These are phyloP conservation scores for Oncorhynchus tshawytscha DNA, from an alignment of 2,113 vertebrate species.

Conservation along the genomic window DNA sequence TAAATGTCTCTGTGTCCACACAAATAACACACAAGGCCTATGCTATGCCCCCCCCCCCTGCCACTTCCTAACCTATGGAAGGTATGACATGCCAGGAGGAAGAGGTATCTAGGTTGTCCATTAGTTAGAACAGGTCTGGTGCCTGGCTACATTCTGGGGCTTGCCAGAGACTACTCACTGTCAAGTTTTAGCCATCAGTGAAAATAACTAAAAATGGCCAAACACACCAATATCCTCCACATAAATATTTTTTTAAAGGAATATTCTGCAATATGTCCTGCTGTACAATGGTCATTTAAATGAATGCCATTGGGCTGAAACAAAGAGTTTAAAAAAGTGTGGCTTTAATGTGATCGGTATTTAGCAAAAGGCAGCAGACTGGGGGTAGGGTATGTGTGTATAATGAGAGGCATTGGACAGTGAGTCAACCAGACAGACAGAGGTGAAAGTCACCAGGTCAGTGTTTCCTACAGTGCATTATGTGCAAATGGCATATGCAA, in stretches of 20 bases:
- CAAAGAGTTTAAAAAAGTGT: no score
- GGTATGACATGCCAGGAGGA: slow-evolving; percentile 9
- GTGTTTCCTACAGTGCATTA: slow-evolving; percentile 51
- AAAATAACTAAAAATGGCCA: neutral
- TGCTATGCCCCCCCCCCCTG: neutral
- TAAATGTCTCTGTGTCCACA: slow-evolving; percentile 41
- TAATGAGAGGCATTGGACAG: slow-evolving; percentile 28
- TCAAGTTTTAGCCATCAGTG: neutral
- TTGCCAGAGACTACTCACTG: neutral
- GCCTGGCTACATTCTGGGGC: neutral
- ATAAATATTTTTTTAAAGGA: neutral
- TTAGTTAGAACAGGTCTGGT: neutral
- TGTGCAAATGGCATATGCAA: slow-evolving; percentile 66
- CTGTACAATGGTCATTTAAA: neutral
- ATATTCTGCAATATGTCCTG: neutral
- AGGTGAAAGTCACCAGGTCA: slow-evolving; percentile 62
- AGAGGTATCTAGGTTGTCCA: slow-evolving; percentile 26
- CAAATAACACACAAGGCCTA: slow-evolving; percentile 11
- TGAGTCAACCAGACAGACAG: neutral
- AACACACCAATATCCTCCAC: neutral
- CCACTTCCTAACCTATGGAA: slow-evolving; percentile 31
- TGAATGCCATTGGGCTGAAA: no score
- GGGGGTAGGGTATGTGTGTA: slow-evolving; percentile 23
- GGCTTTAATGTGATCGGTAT: no score
- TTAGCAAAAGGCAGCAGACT: neutral